Evolutionary conservation across 2,888 invertebrate genomes (phyloP).

Genomic region (Cerastoderma edule): DNA sequence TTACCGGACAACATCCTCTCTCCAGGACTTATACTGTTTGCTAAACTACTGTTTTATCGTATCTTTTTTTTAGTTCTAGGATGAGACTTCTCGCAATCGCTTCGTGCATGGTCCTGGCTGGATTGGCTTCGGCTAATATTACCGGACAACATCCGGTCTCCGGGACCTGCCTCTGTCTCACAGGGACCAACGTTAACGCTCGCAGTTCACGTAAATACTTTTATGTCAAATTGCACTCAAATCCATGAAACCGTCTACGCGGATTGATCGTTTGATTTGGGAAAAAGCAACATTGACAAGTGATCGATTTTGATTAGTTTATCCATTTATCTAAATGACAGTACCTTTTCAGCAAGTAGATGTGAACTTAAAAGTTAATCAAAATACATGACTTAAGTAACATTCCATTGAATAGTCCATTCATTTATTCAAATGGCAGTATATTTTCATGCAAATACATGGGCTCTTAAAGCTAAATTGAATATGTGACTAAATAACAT

Average conservation of each 20-base stretch:
- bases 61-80: no score
- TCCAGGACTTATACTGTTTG: conserved; percentile 59
- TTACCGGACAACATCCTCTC: conserved; percentile 58
- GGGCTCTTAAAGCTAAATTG: no score
- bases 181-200: conserved; percentile 62
- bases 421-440: no score
- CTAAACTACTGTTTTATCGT: no score
- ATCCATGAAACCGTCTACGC: background rate
- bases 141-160: conserved; percentile 58
- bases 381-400: background rate
- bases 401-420: background rate
- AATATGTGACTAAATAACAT: no score
- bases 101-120: conserved; percentile 2
- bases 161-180: conserved; percentile 60
- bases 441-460: no score
- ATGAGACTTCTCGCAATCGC: background rate
- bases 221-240: background rate
- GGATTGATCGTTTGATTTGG: background rate
- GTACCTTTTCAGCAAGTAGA: background rate
- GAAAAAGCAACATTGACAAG: no score
- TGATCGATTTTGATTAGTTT: background rate
- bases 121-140: conserved; percentile 43
- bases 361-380: background rate
- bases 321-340: background rate
- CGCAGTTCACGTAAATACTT: conserved; percentile 45